These are phyloP conservation scores for Rotaria sp. DNA, from an alignment of 2,888 invertebrate species.

Conservation along the genomic window DNA sequence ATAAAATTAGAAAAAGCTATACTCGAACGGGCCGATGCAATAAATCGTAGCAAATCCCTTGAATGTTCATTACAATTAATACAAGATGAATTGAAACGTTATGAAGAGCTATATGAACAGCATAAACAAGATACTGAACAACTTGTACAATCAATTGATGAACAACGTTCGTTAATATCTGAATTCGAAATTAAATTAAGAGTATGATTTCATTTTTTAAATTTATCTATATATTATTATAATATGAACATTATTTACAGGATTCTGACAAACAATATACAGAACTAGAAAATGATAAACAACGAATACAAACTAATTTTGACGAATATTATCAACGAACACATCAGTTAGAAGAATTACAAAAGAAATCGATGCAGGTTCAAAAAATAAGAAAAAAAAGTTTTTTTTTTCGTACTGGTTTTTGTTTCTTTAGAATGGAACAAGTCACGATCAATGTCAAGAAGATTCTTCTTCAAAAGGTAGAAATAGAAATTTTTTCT, in stretches of 20 bases:
- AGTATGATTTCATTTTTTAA: neutral
- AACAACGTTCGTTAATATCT: neutral
- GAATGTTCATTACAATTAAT: neutral
- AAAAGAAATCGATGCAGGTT: neutral
- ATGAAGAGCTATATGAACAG: neutral
- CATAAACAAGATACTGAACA: neutral
- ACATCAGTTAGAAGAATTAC: slow-evolving; percentile 17
- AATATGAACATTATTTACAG: neutral
- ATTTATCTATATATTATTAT: too few species aligned
- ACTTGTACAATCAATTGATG: slow-evolving; percentile 1
- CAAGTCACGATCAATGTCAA: neutral
- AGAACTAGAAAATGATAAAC: neutral
- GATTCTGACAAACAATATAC: neutral
- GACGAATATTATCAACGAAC: slow-evolving; percentile 15
- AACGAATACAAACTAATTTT: slow-evolving; percentile 7
- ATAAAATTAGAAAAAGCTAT: neutral
- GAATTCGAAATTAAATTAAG: neutral
- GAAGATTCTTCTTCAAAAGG: neutral
- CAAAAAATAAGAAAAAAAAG: neutral
- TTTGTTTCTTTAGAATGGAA: neutral
- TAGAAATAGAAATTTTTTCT: neutral
- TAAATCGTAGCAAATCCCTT: neutral
- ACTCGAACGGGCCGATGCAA: neutral
- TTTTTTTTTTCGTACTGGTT: neutral
- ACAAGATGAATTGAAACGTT: slow-evolving; percentile 26